A percentile compares a stretch with the other conserved stretches of the same genome.
These are phyloP conservation scores for Calidris pygmaea DNA, from an alignment of 2,113 vertebrate genomes.

Conservation along the genomic window DNA sequence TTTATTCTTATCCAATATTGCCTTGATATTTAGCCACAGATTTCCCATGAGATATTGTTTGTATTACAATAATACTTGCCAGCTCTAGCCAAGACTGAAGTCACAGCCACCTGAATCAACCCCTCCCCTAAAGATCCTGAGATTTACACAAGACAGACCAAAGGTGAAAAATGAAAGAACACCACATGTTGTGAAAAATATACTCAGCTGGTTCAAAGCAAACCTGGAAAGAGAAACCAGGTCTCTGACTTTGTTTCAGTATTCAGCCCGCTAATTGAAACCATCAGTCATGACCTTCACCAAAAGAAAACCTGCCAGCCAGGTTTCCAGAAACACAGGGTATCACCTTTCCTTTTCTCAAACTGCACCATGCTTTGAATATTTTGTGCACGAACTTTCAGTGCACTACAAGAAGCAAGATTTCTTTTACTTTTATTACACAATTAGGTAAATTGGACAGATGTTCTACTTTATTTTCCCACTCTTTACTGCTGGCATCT, in stretches of 20 bases:
- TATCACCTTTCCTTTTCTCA: background rate
- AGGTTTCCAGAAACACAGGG: background rate
- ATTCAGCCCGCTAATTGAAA: background rate
- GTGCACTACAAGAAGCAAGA: background rate
- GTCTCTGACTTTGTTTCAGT: background rate
- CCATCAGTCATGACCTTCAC: background rate
- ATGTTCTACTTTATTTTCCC: background rate
- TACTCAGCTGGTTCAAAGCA: background rate
- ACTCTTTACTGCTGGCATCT: conserved; percentile 2
- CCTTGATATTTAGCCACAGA: background rate
- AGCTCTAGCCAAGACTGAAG: background rate
- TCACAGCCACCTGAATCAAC: background rate
- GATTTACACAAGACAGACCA: background rate
- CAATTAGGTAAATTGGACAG: conserved; percentile 15
- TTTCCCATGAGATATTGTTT: background rate
- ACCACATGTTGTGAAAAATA: background rate
- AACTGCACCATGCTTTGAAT: background rate
- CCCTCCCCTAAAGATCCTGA: background rate
- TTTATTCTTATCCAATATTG: background rate
- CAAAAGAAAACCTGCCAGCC: background rate
- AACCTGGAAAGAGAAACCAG: background rate
- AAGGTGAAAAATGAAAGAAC: background rate
- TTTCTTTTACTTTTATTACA: conserved; percentile 3
- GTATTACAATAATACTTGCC: background rate
- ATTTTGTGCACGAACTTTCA: background rate